These are phyloP conservation scores for Machaerirhynchus nigripectus DNA, from an alignment of 2,113 vertebrate genomes.

Conservation along the genomic window DNA sequence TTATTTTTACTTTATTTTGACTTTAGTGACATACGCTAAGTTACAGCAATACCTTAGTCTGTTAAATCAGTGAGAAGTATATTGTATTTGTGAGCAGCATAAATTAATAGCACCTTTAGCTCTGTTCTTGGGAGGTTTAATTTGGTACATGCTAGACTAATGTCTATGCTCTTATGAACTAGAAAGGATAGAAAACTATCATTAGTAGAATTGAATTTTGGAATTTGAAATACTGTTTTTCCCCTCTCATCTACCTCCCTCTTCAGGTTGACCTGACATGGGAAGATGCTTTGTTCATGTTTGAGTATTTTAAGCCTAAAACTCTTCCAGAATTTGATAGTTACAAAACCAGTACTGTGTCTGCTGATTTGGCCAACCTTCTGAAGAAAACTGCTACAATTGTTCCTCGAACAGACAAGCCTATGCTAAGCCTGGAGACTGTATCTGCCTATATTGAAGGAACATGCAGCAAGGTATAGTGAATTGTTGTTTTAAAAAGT, in stretches of 20 bases:
- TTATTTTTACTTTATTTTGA: not conserved
- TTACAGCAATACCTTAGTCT: not conserved
- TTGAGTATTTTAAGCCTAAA: constrained; percentile 97
- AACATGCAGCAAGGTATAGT: constrained; percentile 82
- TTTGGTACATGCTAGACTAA: not conserved
- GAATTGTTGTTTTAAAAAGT: not conserved
- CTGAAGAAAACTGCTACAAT: constrained; percentile 88
- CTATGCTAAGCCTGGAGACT: constrained; percentile 84
- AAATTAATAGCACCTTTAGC: not conserved
- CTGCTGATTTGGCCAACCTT: constrained; percentile 94
- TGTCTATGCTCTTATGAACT: not conserved
- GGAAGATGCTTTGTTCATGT: constrained; percentile 92
- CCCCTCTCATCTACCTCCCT: not conserved
- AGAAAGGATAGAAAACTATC: not conserved
- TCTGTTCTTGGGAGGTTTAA: not conserved
- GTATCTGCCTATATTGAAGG: constrained; percentile 93
- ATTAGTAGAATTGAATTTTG: not conserved
- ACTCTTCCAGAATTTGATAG: constrained; percentile 96
- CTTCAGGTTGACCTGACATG: constrained; percentile 91
- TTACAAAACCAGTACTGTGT: constrained; percentile 98
- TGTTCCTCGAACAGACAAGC: constrained; percentile 81
- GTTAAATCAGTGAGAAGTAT: not conserved
- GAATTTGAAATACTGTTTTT: not conserved
- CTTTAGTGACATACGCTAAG: not conserved
- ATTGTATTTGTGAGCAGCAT: not conserved